Evolutionary conservation across 2,888 invertebrate genomes (phyloP).

Genomic region (Cenopis cana): DNA sequence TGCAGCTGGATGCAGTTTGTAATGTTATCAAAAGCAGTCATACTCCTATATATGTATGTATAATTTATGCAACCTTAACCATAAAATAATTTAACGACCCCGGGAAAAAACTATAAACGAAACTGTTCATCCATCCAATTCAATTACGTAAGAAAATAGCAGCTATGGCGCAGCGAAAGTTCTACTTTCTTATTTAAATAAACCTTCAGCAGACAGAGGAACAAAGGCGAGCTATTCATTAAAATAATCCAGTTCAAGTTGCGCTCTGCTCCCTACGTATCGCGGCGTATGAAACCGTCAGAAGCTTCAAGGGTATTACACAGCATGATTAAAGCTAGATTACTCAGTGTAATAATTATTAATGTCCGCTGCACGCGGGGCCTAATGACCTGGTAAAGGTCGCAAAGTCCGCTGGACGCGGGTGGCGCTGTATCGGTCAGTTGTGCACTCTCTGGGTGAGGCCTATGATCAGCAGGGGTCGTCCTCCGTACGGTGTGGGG

Average conservation of each 20-base stretch:
- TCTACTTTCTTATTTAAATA: slow-evolving; percentile 80
- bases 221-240: slow-evolving; percentile 77
- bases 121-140: slow-evolving; percentile 72
- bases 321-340: slow-evolving; percentile 25
- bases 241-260: slow-evolving; percentile 67
- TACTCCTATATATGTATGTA: no score
- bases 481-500: no score
- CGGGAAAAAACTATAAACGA: slow-evolving; percentile 53
- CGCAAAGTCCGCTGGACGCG: no score
- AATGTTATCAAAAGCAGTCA: background rate
- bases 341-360: slow-evolving; percentile 1
- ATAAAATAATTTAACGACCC: slow-evolving; percentile 40
- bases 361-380: background rate
- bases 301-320: slow-evolving; percentile 9
- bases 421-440: no score
- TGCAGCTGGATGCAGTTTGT: background rate
- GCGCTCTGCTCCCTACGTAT: slow-evolving; percentile 43
- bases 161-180: slow-evolving; percentile 64
- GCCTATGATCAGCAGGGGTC: no score
- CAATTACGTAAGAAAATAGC: slow-evolving; percentile 78
- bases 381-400: no score
- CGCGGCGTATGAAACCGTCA: slow-evolving; percentile 15
- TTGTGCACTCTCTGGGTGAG: no score
- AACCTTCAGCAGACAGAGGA: slow-evolving; percentile 65
- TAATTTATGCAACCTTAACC: background rate